Percentiles rank a stretch among this genome's conserved stretches.
Conservation (phyloP, 2,888 invertebrate species). For the Sturmia bella region DNA sequence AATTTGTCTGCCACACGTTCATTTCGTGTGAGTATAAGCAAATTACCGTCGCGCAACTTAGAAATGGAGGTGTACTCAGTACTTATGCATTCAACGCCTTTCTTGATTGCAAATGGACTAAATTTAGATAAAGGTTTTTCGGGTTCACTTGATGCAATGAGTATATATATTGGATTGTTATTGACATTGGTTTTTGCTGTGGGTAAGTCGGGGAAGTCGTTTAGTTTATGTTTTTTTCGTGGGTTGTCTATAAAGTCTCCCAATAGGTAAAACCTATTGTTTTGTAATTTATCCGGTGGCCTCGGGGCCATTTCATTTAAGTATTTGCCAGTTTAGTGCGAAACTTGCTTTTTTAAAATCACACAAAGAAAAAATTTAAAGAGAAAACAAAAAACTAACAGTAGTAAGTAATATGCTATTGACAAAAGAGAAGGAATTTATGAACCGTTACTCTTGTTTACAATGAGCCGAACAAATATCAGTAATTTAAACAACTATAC, state of each 20-base stretch:
- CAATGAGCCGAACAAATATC: too few relatives aligned
- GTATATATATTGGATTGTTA: slow-evolving; percentile 24
- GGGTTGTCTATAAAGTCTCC: background rate
- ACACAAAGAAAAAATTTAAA: too few relatives aligned
- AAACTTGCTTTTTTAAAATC: too few relatives aligned
- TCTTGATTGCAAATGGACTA: slow-evolving; percentile 37
- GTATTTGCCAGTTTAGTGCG: too few relatives aligned
- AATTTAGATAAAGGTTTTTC: slow-evolving; percentile 15
- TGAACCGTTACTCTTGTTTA: too few relatives aligned
- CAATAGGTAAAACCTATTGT: slow-evolving; percentile 3
- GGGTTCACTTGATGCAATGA: slow-evolving; percentile 35
- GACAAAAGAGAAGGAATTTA: too few relatives aligned
- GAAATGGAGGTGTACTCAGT: slow-evolving; percentile 28
- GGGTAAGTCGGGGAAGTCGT: background rate
- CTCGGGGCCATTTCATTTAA: background rate
- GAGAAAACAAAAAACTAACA: too few relatives aligned
- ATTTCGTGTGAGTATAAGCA: slow-evolving; percentile 32
- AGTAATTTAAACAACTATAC: too few relatives aligned
- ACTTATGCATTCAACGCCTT: slow-evolving; percentile 17
- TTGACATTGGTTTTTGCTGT: background rate
- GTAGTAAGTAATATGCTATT: too few relatives aligned
- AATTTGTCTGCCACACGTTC: slow-evolving; percentile 30
- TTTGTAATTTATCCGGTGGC: background rate
- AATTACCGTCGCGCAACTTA: slow-evolving; percentile 17
- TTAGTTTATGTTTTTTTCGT: background rate